Evolutionary conservation across 2,888 invertebrate species (phyloP).

Genomic region (Synergus itoensis): DNA sequence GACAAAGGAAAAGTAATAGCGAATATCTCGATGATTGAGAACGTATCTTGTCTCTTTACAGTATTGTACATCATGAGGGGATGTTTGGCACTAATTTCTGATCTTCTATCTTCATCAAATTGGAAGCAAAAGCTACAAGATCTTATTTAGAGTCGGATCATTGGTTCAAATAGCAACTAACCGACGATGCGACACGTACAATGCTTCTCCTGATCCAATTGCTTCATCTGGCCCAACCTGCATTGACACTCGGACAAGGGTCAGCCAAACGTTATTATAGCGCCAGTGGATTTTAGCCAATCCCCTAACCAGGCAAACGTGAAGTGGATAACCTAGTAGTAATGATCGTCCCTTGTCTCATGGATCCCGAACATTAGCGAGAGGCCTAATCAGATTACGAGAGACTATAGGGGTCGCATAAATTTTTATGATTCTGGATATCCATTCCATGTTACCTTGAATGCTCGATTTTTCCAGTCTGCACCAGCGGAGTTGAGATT

Average conservation of each 20-base stretch:
- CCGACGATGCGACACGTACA: conserved; percentile 10
- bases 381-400: conserved; percentile 59
- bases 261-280: conserved; percentile 66
- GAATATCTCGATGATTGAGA: conserved; percentile 13
- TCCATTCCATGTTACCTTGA: neutral
- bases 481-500: neutral
- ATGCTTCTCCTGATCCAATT: conserved; percentile 45
- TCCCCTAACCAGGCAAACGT: conserved; percentile 58
- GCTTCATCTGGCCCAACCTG: conserved; percentile 49
- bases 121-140: neutral
- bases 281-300: conserved; percentile 60
- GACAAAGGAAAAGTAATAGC: conserved; percentile 18
- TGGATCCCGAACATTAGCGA: conserved; percentile 52
- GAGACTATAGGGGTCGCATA: conserved; percentile 51
- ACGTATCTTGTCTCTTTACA: neutral
- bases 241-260: conserved; percentile 64
- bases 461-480: neutral
- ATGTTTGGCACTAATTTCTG: neutral
- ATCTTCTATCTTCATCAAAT: neutral
- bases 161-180: conserved; percentile 39
- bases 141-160: conserved; percentile 34
- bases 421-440: conserved; percentile 60
- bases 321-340: conserved; percentile 48
- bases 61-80: neutral
- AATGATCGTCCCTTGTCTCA: conserved; percentile 49